Percentiles rank a stretch among this genome's conserved stretches.
These are phyloP conservation scores for Nephrotoma guestfalica DNA, from an alignment of 2,888 invertebrate genomes.

Conservation along the genomic window DNA sequence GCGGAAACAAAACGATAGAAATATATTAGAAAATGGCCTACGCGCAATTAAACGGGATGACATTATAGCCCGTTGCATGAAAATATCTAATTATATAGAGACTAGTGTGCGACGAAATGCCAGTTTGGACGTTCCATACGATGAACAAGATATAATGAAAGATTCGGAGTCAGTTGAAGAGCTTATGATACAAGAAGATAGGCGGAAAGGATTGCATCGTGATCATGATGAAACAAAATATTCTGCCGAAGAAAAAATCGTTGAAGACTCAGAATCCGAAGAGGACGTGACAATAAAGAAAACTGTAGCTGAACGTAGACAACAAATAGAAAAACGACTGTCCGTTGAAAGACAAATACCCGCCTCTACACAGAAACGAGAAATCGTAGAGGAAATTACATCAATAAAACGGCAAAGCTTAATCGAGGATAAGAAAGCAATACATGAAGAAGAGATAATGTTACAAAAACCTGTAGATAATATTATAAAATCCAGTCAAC, in stretches of 20 bases:
- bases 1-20: slow-evolving; percentile 33
- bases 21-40: slow-evolving; percentile 68
- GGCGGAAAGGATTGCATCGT: slow-evolving; percentile 30
- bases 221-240: slow-evolving; percentile 58
- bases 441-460: slow-evolving; percentile 32
- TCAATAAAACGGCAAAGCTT: slow-evolving; percentile 51
- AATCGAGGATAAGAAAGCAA: slow-evolving; percentile 32
- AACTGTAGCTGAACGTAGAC: slow-evolving; percentile 60
- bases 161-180: slow-evolving; percentile 38
- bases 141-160: slow-evolving; percentile 55
- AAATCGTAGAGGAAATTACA: slow-evolving; percentile 57
- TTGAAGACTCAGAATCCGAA: slow-evolving; percentile 43
- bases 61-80: slow-evolving; percentile 74
- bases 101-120: slow-evolving; percentile 22
- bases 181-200: slow-evolving; percentile 31
- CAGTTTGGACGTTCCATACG: slow-evolving; percentile 37
- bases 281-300: slow-evolving; percentile 51
- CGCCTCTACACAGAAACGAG: slow-evolving; percentile 56
- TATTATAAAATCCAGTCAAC: slow-evolving; percentile 27
- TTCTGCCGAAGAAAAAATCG: slow-evolving; percentile 63
- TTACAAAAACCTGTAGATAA: slow-evolving; percentile 32
- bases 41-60: slow-evolving; percentile 80
- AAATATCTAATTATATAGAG: slow-evolving; percentile 13
- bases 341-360: slow-evolving; percentile 53
- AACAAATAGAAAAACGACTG: slow-evolving; percentile 58